phyloP scores from a whole-genome alignment of 1,140 invertebrate species.

The Euwallacea similis region DNA sequence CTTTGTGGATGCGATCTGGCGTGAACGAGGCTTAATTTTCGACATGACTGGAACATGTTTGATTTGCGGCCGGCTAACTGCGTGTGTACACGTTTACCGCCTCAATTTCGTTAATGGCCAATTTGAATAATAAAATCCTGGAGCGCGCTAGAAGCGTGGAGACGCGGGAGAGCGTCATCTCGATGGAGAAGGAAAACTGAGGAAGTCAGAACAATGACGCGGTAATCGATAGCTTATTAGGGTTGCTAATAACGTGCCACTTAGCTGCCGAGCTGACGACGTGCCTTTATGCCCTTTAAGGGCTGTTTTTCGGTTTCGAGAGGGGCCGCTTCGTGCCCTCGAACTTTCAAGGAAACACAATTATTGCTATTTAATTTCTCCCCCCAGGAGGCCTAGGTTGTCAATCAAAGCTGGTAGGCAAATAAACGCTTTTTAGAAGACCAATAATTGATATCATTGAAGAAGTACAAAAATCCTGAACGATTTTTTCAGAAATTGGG shows the following conservation, averaged over 20 bases:
- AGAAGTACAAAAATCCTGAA: too few species aligned
- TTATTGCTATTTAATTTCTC: too few species aligned
- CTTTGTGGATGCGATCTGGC: slow-evolving; percentile 19
- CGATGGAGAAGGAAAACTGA: slow-evolving; percentile 1
- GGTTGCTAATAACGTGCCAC: slow-evolving; percentile 34
- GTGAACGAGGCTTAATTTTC: slow-evolving; percentile 25
- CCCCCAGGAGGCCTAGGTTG: too few species aligned
- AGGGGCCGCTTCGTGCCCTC: slow-evolving; percentile 1
- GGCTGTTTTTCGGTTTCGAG: slow-evolving; percentile 22
- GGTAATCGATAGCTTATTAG: slow-evolving; percentile 35
- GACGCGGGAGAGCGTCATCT: slow-evolving; percentile 5
- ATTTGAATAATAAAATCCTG: too few species aligned
- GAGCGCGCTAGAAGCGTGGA: neutral
- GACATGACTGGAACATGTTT: slow-evolving; percentile 23
- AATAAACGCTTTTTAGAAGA: too few species aligned
- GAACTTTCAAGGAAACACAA: neutral
- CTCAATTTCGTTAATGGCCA: slow-evolving; percentile 15
- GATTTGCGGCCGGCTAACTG: slow-evolving; percentile 17
- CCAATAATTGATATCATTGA: too few species aligned
- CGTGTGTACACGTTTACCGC: neutral
- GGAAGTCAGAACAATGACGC: slow-evolving; percentile 30
- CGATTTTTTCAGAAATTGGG: neutral
- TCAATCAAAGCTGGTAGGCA: too few species aligned
- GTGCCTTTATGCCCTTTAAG: slow-evolving; percentile 29
- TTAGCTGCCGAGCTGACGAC: slow-evolving; percentile 29